Evolutionary conservation across 2,113 vertebrate species (phyloP).

Genomic region (Gymnorhina tibicen): DNA sequence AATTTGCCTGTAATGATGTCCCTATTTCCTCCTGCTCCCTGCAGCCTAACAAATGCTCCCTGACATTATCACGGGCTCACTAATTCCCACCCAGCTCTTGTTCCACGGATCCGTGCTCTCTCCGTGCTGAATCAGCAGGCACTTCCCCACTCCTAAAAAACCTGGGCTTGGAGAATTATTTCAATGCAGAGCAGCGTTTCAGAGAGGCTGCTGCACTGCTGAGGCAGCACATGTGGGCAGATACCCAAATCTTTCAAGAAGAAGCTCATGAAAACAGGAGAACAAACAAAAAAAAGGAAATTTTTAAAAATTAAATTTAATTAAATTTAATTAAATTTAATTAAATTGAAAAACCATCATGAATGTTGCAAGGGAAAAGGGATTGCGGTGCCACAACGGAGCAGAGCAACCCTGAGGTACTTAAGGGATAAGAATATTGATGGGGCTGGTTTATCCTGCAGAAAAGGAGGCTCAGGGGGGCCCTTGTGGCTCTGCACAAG

Average conservation of each 20-base stretch:
- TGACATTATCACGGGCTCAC: background rate
- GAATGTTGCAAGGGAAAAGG: background rate
- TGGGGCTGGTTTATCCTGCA: background rate
- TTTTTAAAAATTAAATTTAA: no score
- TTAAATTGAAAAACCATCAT: background rate
- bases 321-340: no score
- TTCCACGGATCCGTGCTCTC: background rate
- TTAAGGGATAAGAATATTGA: background rate
- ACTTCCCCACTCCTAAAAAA: background rate
- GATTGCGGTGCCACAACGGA: background rate
- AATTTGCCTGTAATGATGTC: background rate
- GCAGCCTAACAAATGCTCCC: background rate
- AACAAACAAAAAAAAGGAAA: no score
- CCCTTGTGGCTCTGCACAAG: accelerated
- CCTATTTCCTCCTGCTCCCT: background rate
- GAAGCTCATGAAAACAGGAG: background rate
- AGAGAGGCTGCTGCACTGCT: background rate
- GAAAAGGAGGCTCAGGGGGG: background rate
- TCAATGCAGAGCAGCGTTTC: background rate
- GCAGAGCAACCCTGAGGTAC: background rate
- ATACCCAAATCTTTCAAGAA: background rate
- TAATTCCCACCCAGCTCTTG: background rate
- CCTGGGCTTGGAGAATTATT: background rate
- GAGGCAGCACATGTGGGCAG: background rate
- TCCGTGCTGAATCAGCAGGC: background rate